Conservation (phyloP, 2,888 invertebrate genomes). For the Polia nebulosa region DNA sequence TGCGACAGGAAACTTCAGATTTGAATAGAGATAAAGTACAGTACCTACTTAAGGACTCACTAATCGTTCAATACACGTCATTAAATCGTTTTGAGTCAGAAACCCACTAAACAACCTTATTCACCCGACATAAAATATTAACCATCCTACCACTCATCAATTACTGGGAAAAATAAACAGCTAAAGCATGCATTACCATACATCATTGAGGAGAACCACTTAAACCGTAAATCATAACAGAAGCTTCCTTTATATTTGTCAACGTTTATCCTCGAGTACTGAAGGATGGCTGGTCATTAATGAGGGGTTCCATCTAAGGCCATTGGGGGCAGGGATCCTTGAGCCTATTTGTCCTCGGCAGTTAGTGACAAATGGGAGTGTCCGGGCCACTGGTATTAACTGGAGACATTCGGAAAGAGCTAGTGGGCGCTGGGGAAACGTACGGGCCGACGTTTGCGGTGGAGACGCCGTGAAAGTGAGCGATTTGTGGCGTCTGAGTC, state of each 20-base stretch:
- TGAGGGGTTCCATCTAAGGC: constrained; percentile 79
- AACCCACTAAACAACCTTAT: constrained; percentile 18
- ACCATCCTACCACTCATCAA: constrained; percentile 44
- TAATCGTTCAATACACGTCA: background rate
- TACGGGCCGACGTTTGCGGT: constrained; percentile 42
- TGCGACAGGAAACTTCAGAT: no score
- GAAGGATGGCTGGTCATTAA: constrained; percentile 86
- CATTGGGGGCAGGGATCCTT: constrained; percentile 82
- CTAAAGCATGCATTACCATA: constrained; percentile 49
- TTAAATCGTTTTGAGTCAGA: constrained; percentile 1
- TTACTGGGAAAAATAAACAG: constrained; percentile 51
- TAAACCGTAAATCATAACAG: constrained; percentile 82
- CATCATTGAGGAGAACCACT: constrained; percentile 64
- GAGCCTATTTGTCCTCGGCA: constrained; percentile 83
- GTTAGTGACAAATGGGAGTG: constrained; percentile 82
- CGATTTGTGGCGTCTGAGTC: constrained; percentile 26
- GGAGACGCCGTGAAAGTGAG: constrained; percentile 16
- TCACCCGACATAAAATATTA: constrained; percentile 22
- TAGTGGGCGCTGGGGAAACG: constrained; percentile 41
- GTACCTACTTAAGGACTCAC: background rate
- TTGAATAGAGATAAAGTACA: no score
- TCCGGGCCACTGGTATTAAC: constrained; percentile 77
- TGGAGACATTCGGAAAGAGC: constrained; percentile 66
- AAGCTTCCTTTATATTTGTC: constrained; percentile 85
- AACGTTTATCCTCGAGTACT: constrained; percentile 82